Conservation (phyloP, 2,797 vertebrate genomes). For the Choloepus didactylus region DNA sequence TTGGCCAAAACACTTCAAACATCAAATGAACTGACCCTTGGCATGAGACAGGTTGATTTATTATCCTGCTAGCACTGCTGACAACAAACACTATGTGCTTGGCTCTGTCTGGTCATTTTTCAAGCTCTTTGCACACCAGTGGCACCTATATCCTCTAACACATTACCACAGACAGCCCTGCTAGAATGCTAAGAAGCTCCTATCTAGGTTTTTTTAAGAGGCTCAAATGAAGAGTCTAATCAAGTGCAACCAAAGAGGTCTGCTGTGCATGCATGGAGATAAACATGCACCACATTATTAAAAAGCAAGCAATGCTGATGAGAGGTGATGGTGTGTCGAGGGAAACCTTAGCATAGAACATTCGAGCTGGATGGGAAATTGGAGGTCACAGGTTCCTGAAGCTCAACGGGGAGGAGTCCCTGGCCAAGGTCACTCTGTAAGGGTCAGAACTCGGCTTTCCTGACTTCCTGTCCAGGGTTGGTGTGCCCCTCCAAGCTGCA, state of each 20-base stretch:
- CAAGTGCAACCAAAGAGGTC: conserved; percentile 6
- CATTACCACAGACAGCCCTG: conserved; percentile 75
- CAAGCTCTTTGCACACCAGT: conserved; percentile 83
- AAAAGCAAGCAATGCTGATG: background rate
- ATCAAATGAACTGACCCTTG: conserved; percentile 81
- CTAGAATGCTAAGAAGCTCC: conserved; percentile 82
- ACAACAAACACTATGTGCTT: conserved; percentile 73
- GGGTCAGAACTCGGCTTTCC: background rate
- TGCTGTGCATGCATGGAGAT: background rate
- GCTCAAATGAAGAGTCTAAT: conserved; percentile 52
- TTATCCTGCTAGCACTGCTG: conserved; percentile 80
- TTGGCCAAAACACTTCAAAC: conserved; percentile 77
- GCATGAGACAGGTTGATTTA: conserved; percentile 86
- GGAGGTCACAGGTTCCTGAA: accelerated
- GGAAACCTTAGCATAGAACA: background rate
- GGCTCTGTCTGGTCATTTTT: conserved; percentile 86
- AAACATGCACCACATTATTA: accelerated
- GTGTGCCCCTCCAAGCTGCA: accelerated
- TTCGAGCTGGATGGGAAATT: accelerated
- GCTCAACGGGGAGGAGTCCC: accelerated
- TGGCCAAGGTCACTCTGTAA: background rate
- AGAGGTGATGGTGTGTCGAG: background rate
- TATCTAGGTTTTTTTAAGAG: conserved; percentile 39
- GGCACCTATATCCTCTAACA: conserved; percentile 76
- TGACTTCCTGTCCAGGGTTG: accelerated